Conservation (phyloP, 2,888 invertebrate genomes). For the Cryptus armator region DNA sequence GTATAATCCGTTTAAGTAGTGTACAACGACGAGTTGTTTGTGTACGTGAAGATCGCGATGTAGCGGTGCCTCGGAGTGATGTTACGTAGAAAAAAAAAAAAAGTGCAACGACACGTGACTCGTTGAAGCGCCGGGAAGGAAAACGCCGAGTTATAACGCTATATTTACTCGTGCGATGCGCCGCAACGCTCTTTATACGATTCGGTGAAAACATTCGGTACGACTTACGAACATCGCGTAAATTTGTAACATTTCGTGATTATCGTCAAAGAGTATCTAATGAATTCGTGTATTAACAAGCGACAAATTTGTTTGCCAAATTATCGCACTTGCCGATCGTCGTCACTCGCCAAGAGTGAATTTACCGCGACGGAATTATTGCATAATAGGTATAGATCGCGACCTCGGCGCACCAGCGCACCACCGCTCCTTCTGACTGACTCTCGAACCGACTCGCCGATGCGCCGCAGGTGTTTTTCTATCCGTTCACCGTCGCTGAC, state of each 20-base stretch:
- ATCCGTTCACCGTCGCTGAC: too few species aligned
- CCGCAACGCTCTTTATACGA: too few species aligned
- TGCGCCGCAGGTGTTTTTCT: too few species aligned
- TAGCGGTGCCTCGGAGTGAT: slow-evolving; percentile 27
- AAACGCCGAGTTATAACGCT: neutral
- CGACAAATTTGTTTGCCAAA: neutral
- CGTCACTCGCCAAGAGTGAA: neutral
- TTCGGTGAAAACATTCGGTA: too few species aligned
- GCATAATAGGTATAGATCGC: slow-evolving; percentile 24
- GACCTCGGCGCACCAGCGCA: slow-evolving; percentile 11
- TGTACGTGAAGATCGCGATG: slow-evolving; percentile 1
- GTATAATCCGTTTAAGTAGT: neutral
- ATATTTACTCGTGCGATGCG: slow-evolving; percentile 7
- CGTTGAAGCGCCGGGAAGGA: neutral
- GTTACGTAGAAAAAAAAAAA: slow-evolving; percentile 41
- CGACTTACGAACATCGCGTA: too few species aligned
- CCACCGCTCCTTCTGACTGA: neutral
- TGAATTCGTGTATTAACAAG: neutral
- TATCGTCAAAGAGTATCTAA: too few species aligned
- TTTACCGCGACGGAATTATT: neutral
- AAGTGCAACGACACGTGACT: slow-evolving; percentile 37
- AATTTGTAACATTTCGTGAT: too few species aligned
- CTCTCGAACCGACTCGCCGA: too few species aligned
- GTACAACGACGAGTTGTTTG: slow-evolving; percentile 26
- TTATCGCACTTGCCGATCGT: neutral